phyloP scores from a whole-genome alignment of 2,113 vertebrate genomes.

The Actinemys pallida region DNA sequence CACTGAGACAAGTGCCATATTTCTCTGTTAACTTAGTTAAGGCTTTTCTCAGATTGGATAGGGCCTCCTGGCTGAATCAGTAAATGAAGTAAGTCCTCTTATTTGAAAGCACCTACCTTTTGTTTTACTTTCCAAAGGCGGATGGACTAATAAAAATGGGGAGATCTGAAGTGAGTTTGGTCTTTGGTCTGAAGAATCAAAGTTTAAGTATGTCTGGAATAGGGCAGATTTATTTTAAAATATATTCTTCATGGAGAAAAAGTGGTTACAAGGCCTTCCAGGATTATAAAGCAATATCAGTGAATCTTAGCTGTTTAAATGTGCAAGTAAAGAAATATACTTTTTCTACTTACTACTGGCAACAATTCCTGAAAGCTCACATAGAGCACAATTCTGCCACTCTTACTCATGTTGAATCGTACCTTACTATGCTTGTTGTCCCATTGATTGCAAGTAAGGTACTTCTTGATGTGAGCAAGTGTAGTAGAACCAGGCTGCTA shows the following conservation, averaged over 20 bases:
- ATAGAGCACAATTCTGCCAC: neutral
- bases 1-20: constrained; percentile 10
- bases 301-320: neutral
- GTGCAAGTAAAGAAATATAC: neutral
- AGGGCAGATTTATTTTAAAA: constrained; percentile 13
- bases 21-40: constrained; percentile 60
- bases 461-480: neutral
- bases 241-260: neutral
- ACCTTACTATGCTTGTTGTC: neutral
- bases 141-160: constrained; percentile 12
- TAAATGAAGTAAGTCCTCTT: constrained; percentile 35
- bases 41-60: constrained; percentile 47
- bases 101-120: neutral
- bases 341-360: neutral
- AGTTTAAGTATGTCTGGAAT: constrained; percentile 43
- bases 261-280: neutral
- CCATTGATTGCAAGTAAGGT: neutral
- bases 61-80: constrained; percentile 26
- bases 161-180: constrained; percentile 34
- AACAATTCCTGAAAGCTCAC: neutral
- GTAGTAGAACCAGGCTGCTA: neutral
- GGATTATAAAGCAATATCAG: neutral
- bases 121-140: constrained; percentile 42
- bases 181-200: constrained; percentile 35
- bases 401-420: neutral